Conservation (phyloP, 2,888 invertebrate species). For the Parnassius mnemosyne region DNA sequence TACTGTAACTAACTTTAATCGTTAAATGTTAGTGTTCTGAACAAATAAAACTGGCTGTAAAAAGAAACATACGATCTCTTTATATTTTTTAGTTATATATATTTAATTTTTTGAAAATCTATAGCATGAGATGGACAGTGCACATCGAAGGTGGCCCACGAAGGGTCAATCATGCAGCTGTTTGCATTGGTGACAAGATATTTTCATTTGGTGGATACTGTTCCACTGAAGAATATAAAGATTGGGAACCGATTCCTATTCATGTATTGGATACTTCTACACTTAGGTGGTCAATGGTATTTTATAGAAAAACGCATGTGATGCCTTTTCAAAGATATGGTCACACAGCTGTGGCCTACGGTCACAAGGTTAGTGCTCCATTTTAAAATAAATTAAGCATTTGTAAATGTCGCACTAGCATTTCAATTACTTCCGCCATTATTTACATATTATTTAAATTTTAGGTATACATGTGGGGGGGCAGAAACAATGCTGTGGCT, state of each 20-base stretch:
- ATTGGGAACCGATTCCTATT: conserved; percentile 90
- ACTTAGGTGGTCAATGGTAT: conserved; percentile 80
- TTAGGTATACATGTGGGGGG: conserved; percentile 93
- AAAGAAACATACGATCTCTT: not conserved
- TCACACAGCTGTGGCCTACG: conserved; percentile 92
- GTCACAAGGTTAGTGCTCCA: conserved; percentile 77
- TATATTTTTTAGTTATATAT: not conserved
- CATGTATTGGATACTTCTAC: conserved; percentile 90
- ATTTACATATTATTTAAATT: conserved; percentile 21
- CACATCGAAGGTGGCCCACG: conserved; percentile 94
- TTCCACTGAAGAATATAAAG: conserved; percentile 89
- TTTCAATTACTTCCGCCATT: conserved; percentile 19
- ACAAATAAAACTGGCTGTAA: not conserved
- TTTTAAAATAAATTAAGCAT: not conserved
- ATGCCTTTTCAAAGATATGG: conserved; percentile 94
- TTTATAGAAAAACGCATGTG: conserved; percentile 71
- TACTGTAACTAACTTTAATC: not conserved
- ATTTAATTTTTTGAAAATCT: conserved; percentile 18
- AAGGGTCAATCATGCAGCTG: conserved; percentile 95
- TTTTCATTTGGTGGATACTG: conserved; percentile 97
- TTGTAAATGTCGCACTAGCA: not conserved
- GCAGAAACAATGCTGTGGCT: conserved; percentile 90
- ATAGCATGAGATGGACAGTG: conserved; percentile 89
- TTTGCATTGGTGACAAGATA: conserved; percentile 87
- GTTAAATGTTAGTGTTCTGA: conserved; percentile 2